A percentile compares a stretch with the other conserved stretches of the same genome.
Conservation (phyloP, 2,888 invertebrate genomes). For the Drosophila dives region DNA sequence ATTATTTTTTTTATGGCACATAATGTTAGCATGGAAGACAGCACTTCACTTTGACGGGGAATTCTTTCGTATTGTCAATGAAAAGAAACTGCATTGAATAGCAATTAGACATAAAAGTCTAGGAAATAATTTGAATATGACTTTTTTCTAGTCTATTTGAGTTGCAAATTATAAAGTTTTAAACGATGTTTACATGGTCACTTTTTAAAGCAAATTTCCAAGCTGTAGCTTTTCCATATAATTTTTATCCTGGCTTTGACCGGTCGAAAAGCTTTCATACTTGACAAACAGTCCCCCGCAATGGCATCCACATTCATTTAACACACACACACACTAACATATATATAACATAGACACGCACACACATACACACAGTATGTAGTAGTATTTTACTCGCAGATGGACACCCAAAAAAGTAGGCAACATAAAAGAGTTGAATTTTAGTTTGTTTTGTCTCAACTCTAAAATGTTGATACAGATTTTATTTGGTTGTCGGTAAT, state of each 20-base stretch:
- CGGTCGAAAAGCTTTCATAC: constrained; percentile 56
- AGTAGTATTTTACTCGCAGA: constrained; percentile 9
- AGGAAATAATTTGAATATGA: background rate
- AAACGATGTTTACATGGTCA: constrained; percentile 13
- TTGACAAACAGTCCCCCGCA: constrained; percentile 46
- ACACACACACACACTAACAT: constrained; percentile 19
- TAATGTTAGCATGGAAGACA: constrained; percentile 2
- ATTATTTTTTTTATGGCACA: background rate
- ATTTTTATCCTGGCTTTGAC: constrained; percentile 20
- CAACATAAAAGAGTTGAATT: constrained; percentile 22
- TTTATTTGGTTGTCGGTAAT: constrained; percentile 42
- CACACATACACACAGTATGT: constrained; percentile 19
- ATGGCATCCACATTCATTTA: background rate
- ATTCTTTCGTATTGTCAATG: background rate
- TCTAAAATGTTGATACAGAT: constrained; percentile 13
- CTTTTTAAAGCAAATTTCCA: background rate
- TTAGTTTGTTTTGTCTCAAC: constrained; percentile 7
- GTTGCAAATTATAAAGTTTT: background rate
- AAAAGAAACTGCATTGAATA: background rate
- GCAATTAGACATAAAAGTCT: background rate
- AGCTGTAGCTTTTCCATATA: background rate
- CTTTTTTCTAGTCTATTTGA: background rate
- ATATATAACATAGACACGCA: constrained; percentile 15
- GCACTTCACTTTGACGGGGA: background rate
- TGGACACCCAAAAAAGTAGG: constrained; percentile 36